phyloP scores from a whole-genome alignment of 2,797 vertebrate genomes.

The Squalus acanthias region DNA sequence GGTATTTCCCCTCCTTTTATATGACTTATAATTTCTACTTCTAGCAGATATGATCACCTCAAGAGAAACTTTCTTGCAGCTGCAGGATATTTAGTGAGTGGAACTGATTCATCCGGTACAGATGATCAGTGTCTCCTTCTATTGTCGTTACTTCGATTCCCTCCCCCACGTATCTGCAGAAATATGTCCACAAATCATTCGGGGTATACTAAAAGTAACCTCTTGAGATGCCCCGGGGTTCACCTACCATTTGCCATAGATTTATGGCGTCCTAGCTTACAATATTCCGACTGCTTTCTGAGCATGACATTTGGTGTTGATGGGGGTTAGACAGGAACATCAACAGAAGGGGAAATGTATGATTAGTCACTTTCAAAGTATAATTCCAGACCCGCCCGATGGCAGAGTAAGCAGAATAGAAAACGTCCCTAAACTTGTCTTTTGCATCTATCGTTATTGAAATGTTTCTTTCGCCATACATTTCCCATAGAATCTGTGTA shows the following conservation, averaged over 20 bases:
- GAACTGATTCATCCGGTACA: background rate
- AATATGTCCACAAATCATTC: constrained; percentile 5
- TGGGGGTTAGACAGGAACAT: background rate
- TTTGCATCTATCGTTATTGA: background rate
- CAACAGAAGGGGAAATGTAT: background rate
- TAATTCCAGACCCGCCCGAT: background rate
- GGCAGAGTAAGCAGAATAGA: background rate
- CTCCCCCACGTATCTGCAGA: background rate
- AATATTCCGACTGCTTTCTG: background rate
- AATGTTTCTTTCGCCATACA: background rate
- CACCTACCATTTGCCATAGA: constrained; percentile 20
- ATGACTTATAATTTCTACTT: background rate
- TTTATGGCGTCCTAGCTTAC: background rate
- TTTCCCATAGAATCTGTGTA: background rate
- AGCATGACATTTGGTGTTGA: background rate
- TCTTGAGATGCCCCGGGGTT: background rate
- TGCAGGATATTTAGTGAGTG: background rate
- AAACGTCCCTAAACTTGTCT: background rate
- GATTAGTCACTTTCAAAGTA: background rate
- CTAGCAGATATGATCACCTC: background rate
- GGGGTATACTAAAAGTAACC: background rate
- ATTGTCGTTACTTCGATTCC: background rate
- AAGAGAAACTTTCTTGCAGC: background rate
- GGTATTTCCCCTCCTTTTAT: background rate
- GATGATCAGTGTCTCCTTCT: background rate